Evolutionary conservation across 2,113 vertebrate genomes (phyloP), one percentile per base, ranked within the genome.

Genomic region (Morone chrysops): DNA sequence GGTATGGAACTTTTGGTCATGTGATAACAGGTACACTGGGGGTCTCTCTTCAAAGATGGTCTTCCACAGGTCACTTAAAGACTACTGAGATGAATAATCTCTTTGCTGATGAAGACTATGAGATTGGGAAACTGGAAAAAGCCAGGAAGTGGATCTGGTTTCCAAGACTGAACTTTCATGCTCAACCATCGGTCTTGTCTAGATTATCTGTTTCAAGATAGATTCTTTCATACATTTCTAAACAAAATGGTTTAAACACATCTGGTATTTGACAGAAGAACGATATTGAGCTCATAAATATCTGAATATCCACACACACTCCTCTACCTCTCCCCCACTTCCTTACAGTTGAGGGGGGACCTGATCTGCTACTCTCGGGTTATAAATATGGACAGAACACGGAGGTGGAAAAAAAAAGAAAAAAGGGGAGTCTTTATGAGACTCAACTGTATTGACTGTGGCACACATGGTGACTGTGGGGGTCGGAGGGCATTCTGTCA

Each of bases 371-470:
- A 56, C 67, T 62, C 69, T 78, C n/a, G 17, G 40, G 53, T 85
- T 74, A 65, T 61, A 75, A 12, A 81, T 84, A 43, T 61, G 40
- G 22, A 75, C n/a, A 65, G 76, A 70, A 20, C 78, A 2, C 12
- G 17, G 48, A 22, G 2, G 10, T 45, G 22, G 50, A 50, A 73
- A 69, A 67, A 76, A 14, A 4, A 63, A 12, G 66, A 83, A 47
- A 11, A 31, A n/a, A 71, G 78, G 62, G 6, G 50, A 57, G 40
- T 65, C 89, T 81, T 89, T 89, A 84, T 13, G 81, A 90, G 40
- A 67, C 83, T 85, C 82, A 31, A 71, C 90, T 83, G 74, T 89
- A 81, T 31, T 77, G n/a, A 75, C 81, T 77, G 85, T 59, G 80
- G 70, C 89, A 79, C 70, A 92, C 86, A 93, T 82, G 11, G 73